Percentiles rank a stretch among this genome's conserved stretches.
phyloP scores from a whole-genome alignment of 2,888 invertebrate genomes.

The Nephrotoma appendiculata region DNA sequence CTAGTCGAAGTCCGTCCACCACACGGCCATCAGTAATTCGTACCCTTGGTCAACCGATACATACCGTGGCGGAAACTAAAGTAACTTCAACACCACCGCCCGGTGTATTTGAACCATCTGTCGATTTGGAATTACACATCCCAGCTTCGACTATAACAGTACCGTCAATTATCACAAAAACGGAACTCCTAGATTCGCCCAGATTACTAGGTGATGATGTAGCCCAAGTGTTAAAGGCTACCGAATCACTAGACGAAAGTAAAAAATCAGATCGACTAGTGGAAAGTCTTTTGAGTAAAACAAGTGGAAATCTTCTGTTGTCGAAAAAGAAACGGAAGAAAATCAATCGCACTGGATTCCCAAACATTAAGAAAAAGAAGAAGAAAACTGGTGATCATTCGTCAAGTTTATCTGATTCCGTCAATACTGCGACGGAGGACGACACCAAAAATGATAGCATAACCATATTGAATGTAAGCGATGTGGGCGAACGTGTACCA shows the following conservation, averaged over 20 bases:
- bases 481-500: conserved; percentile 48
- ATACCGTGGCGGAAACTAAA: conserved; percentile 6
- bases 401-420: neutral
- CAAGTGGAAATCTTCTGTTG: conserved; percentile 22
- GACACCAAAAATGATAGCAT: conserved; percentile 8
- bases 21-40: conserved; percentile 2
- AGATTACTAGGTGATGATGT: conserved; percentile 19
- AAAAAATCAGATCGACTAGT: conserved; percentile 22
- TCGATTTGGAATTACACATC: conserved; percentile 51
- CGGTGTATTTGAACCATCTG: conserved; percentile 54
- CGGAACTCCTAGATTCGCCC: conserved; percentile 29
- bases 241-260: conserved; percentile 12
- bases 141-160: conserved; percentile 40
- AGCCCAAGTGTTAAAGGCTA: conserved; percentile 5
- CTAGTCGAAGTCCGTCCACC: neutral
- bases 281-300: conserved; percentile 28
- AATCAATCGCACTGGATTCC: conserved; percentile 78
- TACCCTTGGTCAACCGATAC: neutral
- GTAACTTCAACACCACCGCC: conserved; percentile 37
- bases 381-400: conserved; percentile 34
- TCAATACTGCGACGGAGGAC: conserved; percentile 5
- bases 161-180: conserved; percentile 34
- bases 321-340: conserved; percentile 52
- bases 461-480: neutral
- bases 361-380: conserved; percentile 68